These are phyloP conservation scores for Tupiocoris notatus DNA, from an alignment of 2,888 invertebrate genomes.

Conservation along the genomic window DNA sequence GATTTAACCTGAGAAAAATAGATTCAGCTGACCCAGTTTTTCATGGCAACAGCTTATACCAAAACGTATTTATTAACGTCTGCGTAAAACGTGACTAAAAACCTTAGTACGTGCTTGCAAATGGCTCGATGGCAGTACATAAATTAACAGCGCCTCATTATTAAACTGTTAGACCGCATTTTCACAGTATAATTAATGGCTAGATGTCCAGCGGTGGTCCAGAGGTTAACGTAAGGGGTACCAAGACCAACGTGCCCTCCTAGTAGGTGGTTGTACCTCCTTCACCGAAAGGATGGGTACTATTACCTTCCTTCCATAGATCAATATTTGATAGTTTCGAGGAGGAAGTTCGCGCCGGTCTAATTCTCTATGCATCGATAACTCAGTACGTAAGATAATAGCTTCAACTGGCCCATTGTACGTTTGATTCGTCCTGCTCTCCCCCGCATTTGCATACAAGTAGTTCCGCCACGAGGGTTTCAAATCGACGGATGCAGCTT, in stretches of 20 bases:
- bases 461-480: conserved; percentile 35
- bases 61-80: too few species aligned
- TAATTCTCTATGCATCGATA: conserved; percentile 42
- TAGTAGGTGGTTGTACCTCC: background rate
- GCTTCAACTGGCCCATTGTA: conserved; percentile 32
- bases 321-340: conserved; percentile 40
- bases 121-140: too few species aligned
- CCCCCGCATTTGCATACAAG: conserved; percentile 33
- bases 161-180: background rate
- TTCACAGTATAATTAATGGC: conserved; percentile 20
- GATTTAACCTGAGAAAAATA: too few species aligned
- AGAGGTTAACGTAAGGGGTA: conserved; percentile 24
- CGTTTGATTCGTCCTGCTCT: conserved; percentile 23
- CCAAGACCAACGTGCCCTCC: background rate
- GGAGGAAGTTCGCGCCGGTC: conserved; percentile 36
- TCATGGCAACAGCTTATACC: too few species aligned
- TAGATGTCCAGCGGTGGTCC: background rate
- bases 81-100: too few species aligned
- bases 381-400: conserved; percentile 37
- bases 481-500: conserved; percentile 35
- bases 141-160: too few species aligned
- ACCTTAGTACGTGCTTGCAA: too few species aligned
- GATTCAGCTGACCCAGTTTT: too few species aligned
- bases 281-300: background rate
- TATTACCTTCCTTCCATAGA: conserved; percentile 28